phyloP scores from a whole-genome alignment of 2,888 invertebrate species.

The Acleris cristana region DNA sequence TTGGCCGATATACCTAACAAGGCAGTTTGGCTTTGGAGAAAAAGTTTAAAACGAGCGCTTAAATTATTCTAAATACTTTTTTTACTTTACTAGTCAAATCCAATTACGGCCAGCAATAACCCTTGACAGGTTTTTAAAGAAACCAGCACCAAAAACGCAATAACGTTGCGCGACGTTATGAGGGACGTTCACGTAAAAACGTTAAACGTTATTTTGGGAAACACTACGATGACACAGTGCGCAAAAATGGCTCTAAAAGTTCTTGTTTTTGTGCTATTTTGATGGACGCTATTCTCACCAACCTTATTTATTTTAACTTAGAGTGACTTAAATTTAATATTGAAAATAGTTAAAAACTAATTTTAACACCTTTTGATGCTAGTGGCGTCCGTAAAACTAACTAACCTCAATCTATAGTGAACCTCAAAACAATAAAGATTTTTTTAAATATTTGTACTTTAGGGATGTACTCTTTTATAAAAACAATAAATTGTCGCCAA shows the following conservation, averaged over 20 bases:
- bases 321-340: too few species aligned
- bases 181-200: conserved; percentile 1
- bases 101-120: conserved; percentile 3
- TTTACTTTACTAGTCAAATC: conserved; percentile 30
- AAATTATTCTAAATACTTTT: neutral
- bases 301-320: too few species aligned
- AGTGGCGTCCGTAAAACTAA: too few species aligned
- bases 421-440: too few species aligned
- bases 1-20: conserved; percentile 14
- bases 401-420: too few species aligned
- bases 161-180: neutral
- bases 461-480: too few species aligned
- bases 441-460: too few species aligned
- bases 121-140: neutral
- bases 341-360: too few species aligned
- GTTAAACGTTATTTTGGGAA: conserved; percentile 6
- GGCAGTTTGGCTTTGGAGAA: conserved; percentile 30
- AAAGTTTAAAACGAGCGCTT: conserved; percentile 7
- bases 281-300: too few species aligned
- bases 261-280: too few species aligned
- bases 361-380: too few species aligned
- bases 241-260: neutral
- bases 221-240: neutral
- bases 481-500: too few species aligned
- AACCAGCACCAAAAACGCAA: neutral